Base-by-base conservation (phyloP, 1,140 invertebrate species). In the Schmidtea mediterranea region DNA sequence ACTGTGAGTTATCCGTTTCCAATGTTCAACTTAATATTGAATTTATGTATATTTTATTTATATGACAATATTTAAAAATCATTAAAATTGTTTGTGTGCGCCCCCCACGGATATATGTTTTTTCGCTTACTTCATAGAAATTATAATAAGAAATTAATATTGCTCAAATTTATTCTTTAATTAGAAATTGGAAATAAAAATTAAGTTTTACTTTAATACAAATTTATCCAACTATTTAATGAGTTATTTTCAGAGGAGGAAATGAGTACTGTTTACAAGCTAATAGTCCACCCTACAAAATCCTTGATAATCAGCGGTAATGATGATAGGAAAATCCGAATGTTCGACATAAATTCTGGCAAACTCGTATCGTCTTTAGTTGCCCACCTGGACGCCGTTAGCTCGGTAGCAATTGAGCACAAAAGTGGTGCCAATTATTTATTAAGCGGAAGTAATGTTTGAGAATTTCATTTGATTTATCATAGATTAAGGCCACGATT, bases 321-420 rank as follows among this genome's bases (percentile, higher is more conserved):
- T 67, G 87, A 94, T 68, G 90, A 97, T 69, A 74, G 83, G 43
- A 80, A 92, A 63, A 95, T 97, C 67, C 75, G 87, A 57, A 95
- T 95, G 70, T 97, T 83, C 75, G 89, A 98, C 68, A 87, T 86
- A 62, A 80, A 76, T 59, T 81, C 79, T 50, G 87, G 86, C 70
- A 54, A 55, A 51, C 49, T 52, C 46, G 40, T 19, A 21, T 84
- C 94, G 69, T 78, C 82, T 36, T 94, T 97, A 82, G 87, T 95
- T 52, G 90, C 90, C 51, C 90, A 98, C 72, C 73, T 97, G 58
- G 89, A 97, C 69, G 82, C 87, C 52, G 87, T 97, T 51, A 97
- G 90, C 53, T 84, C 82, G 66, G 71, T 98, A 58, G 87, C 90
- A 55, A 78, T 95, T 52, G 90, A 98, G 74, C 83, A 87, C 48